Evolutionary conservation across 2,888 invertebrate species (phyloP), one percentile per base, ranked within the genome.

Genomic region (Mythimna pallens): DNA sequence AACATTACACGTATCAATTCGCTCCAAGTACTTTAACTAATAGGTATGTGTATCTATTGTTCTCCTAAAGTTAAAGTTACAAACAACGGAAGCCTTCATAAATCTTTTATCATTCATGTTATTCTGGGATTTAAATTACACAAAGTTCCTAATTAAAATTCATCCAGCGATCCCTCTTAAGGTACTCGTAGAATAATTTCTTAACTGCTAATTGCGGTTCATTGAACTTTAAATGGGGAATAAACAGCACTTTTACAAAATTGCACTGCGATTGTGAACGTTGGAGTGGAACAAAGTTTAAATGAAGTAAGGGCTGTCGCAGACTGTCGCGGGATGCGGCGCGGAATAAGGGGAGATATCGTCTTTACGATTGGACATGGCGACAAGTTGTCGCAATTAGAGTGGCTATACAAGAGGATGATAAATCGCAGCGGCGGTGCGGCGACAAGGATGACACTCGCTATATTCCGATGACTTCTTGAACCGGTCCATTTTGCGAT

Each of bases 371-470:
- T 77, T 81, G 70, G 78, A 75, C 77, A 76, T 78, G 88, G 86
- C 87, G 89, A 87, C 90, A 86, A 88, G 82, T 89, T 89, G 89
- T 90, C 86, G 88, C 89, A 91, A 91, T 92, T 92, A 92, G 87
- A 87, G 84, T 84, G 83, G 77, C 80, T 82, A 86, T 86, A 88
- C 79, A 82, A 81, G 84, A 89, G 87, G 87, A 89, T 89, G 89
- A 89, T 89, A 89, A 88, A 90, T 89, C 78, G 88, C 81, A 78
- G 73, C 82, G 80, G 78, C 81, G 55, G 83, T 59, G 43, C 62
- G 64, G 55, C 81, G 86, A 86, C 89, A 82, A 83, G 81, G 76
- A 87, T 85, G 88, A 84, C 88, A 84, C 84, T 76, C 72, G 81
- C 82, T 82, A 83, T 88, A 86, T 87, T 87, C 88, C 84, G 88